These are phyloP conservation scores for Pentalonia nigronervosa DNA, from an alignment of 1,140 invertebrate species.

Conservation along the genomic window DNA sequence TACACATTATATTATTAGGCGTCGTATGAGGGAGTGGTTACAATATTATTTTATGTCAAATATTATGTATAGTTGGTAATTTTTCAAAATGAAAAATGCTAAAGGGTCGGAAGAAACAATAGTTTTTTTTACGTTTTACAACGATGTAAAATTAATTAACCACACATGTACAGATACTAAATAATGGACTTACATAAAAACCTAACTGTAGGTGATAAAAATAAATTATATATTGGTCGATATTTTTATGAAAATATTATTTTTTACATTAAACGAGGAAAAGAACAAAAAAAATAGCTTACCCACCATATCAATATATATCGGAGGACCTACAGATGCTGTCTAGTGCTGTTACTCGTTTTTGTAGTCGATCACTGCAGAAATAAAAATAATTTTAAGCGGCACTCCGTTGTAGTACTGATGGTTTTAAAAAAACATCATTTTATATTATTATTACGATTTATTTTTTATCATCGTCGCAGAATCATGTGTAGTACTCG, in stretches of 20 bases:
- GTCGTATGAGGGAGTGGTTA: not conserved
- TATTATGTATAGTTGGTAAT: not conserved
- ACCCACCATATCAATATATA: not conserved
- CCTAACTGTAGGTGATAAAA: not conserved
- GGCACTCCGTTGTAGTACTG: not conserved
- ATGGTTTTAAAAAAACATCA: not conserved
- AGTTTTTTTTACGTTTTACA: not conserved
- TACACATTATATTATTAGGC: not conserved
- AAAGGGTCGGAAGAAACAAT: not conserved
- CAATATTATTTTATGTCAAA: slow-evolving; percentile 11
- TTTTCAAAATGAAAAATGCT: not conserved
- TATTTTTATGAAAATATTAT: not conserved
- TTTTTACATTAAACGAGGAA: not conserved
- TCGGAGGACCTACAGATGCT: not conserved
- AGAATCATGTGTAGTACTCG: no score
- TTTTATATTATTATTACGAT: not conserved
- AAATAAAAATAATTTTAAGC: not conserved
- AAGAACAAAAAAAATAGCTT: not conserved
- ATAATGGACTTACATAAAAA: slow-evolving; percentile 11
- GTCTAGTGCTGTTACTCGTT: not conserved
- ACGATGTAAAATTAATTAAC: not conserved
- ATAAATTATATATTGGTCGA: not conserved
- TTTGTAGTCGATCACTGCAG: not conserved
- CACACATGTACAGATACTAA: not conserved
- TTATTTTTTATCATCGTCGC: no score